Evolutionary conservation across 1,140 invertebrate genomes (phyloP), one percentile per base, ranked within the genome.

Genomic region (Oscheius sp.): DNA sequence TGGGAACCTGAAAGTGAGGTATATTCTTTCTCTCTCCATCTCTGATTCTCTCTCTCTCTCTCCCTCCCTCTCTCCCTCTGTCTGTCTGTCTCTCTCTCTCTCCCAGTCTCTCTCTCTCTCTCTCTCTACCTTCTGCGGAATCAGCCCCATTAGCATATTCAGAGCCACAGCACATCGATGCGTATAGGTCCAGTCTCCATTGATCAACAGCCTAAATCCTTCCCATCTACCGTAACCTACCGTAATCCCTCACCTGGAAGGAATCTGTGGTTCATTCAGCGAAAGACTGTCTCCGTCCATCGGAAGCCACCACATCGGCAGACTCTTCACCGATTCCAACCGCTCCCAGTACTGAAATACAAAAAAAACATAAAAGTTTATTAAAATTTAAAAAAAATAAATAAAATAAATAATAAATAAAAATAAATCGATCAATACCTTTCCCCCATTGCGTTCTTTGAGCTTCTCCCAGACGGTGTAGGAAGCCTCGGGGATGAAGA

Each of bases 161-260:
- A 77, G 38, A 2, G 76, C 76, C 7, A 65, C 59, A 10, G 76
- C 76, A 45, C 73, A 75, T 64, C 67, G 55, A 36, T 77, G 76
- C 28, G 73, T 68, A 29, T 71, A 61, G 20, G 76, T 76, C 76
- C 76, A 77, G 49, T 77, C 76, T 2, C 68, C 74, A 38, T 75
- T 68, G 31, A 75, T 65, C 2, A 76, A 52, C 1, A 76, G 55
- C 52, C 69, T 74, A 34, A 38, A 55, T 23, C 38, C 38, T 42
- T n/a, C 38, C n/a, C n/a, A 42, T 7, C 38, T 42, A 42, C 7
- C 38, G 7, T 10, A n/a, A 42, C 7, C 38, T 42, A 42, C n/a
- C n/a, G 38, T 42, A n/a, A 42, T 42, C 38, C 1, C 52, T 2
- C 13, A 71, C 65, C 64, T 74, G n/a, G 72, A 68, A n/a, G 72